These are phyloP conservation scores for Nycticebus coucang DNA, from an alignment of 2,113 vertebrate genomes.

Conservation along the genomic window DNA sequence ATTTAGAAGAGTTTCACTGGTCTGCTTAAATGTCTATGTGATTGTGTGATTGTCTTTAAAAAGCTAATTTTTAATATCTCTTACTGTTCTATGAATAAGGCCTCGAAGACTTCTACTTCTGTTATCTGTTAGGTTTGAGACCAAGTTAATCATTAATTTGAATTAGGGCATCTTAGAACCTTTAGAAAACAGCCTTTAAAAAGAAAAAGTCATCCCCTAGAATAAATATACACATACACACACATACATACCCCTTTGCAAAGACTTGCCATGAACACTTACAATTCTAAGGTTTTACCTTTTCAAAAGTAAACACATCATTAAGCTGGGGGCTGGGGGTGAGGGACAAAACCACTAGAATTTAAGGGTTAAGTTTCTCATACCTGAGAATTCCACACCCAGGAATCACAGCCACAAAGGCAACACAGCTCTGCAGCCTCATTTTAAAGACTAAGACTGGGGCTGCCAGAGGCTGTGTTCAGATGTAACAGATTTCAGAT, in stretches of 20 bases:
- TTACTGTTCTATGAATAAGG: neutral
- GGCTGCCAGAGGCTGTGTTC: neutral
- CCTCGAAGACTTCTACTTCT: neutral
- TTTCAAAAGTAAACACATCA: neutral
- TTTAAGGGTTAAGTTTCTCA: neutral
- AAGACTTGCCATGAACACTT: neutral
- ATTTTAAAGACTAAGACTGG: neutral
- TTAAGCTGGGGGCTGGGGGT: neutral
- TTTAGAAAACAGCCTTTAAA: slow-evolving; percentile 7
- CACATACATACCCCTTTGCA: neutral
- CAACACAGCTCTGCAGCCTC: too few species aligned
- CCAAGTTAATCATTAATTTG: neutral
- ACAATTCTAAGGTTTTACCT: neutral
- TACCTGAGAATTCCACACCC: neutral
- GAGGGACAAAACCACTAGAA: neutral
- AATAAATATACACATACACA: neutral
- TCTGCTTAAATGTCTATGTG: neutral
- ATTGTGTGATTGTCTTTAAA: neutral
- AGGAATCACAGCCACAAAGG: too few species aligned
- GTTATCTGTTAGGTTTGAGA: neutral
- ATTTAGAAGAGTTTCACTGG: neutral
- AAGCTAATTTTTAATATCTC: neutral
- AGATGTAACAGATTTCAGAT: neutral
- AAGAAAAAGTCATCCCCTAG: neutral
- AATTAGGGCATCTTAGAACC: neutral